Conservation (phyloP, 2,888 invertebrate genomes). For the Nesidiocoris tenuis region DNA sequence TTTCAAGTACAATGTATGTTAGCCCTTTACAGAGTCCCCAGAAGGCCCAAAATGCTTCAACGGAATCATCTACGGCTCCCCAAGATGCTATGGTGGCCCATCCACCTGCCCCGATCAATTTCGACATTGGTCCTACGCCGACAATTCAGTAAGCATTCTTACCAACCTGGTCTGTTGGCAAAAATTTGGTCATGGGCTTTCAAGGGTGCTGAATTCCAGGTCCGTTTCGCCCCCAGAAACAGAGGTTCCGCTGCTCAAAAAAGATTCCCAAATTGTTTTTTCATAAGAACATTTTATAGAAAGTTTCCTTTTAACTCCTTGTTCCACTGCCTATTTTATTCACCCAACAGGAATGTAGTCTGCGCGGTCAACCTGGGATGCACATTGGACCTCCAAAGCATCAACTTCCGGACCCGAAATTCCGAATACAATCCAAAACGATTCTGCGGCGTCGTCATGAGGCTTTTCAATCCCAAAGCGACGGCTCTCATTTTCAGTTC, state of each 20-base stretch:
- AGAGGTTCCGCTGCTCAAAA: too few relatives aligned
- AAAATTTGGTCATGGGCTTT: too few relatives aligned
- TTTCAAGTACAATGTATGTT: too few relatives aligned
- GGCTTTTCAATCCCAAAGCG: constrained; percentile 74
- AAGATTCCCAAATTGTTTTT: too few relatives aligned
- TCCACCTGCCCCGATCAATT: constrained; percentile 22
- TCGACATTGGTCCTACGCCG: constrained; percentile 44
- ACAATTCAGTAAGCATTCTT: constrained; percentile 45
- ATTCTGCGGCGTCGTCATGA: constrained; percentile 81
- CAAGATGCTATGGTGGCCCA: constrained; percentile 42
- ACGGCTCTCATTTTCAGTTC: constrained; percentile 75
- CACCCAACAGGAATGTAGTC: constrained; percentile 78
- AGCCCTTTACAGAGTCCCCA: constrained; percentile 22
- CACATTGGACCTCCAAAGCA: constrained; percentile 68
- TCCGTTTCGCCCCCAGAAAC: too few relatives aligned
- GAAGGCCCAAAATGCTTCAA: constrained; percentile 16
- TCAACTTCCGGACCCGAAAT: constrained; percentile 76
- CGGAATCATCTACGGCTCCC: constrained; percentile 11
- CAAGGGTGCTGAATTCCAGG: too few relatives aligned
- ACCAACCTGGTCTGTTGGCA: too few relatives aligned
- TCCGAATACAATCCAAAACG: constrained; percentile 81
- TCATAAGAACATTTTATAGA: too few relatives aligned
- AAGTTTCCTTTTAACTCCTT: too few relatives aligned
- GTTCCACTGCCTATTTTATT: too few relatives aligned
- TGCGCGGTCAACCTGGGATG: constrained; percentile 75